Conservation (phyloP, 2,113 vertebrate genomes). For the Podarcis cretensis region DNA sequence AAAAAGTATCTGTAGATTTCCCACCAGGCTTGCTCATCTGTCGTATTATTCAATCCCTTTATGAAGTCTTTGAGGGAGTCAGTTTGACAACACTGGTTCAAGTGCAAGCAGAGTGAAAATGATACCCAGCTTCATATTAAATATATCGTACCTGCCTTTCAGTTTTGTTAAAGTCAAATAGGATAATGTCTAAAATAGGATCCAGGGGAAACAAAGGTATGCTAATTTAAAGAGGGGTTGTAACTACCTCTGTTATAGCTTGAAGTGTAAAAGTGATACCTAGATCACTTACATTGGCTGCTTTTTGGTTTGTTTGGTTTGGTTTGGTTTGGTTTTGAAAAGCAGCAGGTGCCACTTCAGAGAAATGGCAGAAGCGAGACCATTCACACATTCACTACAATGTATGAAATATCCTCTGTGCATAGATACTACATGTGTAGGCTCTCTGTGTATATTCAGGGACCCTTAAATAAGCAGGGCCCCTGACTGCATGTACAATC, state of each 20-base stretch:
- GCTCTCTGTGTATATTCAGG: too few relatives aligned
- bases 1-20: conserved; percentile 6
- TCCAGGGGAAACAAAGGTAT: neutral
- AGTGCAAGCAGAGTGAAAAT: conserved; percentile 9
- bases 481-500: too few relatives aligned
- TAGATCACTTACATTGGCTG: neutral
- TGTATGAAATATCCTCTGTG: neutral
- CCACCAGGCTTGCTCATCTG: neutral
- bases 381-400: neutral
- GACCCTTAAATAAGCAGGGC: too few relatives aligned
- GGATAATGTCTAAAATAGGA: neutral
- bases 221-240: neutral
- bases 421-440: neutral
- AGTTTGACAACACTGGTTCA: neutral
- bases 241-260: neutral
- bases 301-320: neutral
- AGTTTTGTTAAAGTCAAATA: neutral
- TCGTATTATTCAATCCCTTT: neutral
- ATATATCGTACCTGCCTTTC: neutral
- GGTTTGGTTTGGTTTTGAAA: neutral
- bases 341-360: neutral
- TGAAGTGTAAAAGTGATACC: neutral
- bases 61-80: neutral
- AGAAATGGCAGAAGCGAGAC: neutral
- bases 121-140: neutral